Percentiles rank a stretch among this genome's conserved stretches.
Evolutionary conservation across 2,797 vertebrate species (phyloP).

Genomic region (Falco biarmicus): DNA sequence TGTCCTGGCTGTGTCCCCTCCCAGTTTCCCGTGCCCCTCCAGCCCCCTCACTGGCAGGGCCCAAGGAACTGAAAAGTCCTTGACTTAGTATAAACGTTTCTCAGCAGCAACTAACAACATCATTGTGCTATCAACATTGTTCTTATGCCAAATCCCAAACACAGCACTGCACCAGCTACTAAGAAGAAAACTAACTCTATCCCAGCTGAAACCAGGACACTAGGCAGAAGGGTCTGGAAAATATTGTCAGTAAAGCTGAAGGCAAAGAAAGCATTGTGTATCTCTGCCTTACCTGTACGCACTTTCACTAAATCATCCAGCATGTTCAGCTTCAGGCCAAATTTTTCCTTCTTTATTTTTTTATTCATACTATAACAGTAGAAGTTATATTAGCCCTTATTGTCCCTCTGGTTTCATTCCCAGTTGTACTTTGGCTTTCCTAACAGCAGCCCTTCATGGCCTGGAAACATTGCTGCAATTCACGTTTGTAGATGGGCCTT

Average conservation of each 20-base stretch:
- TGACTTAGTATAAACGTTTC: too few relatives aligned
- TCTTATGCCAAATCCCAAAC: too few relatives aligned
- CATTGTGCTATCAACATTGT: too few relatives aligned
- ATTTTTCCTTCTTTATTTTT: background rate
- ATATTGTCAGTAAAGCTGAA: background rate
- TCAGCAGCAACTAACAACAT: too few relatives aligned
- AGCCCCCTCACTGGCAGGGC: too few relatives aligned
- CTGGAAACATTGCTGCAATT: background rate
- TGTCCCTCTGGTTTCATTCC: background rate
- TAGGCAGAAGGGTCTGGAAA: background rate
- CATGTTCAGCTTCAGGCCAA: background rate
- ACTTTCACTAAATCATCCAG: too few relatives aligned
- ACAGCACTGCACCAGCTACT: too few relatives aligned
- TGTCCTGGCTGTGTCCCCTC: too few relatives aligned
- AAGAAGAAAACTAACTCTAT: too few relatives aligned
- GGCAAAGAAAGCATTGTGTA: background rate
- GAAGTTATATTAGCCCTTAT: background rate
- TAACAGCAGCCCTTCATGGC: background rate
- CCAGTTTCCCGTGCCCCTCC: too few relatives aligned
- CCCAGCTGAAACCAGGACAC: too few relatives aligned
- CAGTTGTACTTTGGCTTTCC: background rate
- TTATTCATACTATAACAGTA: background rate
- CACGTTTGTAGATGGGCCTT: background rate
- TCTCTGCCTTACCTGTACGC: background rate
- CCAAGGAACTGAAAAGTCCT: too few relatives aligned